Conservation (phyloP, 2,113 vertebrate genomes). For the Sinocyclocheilus anshuiensis region DNA sequence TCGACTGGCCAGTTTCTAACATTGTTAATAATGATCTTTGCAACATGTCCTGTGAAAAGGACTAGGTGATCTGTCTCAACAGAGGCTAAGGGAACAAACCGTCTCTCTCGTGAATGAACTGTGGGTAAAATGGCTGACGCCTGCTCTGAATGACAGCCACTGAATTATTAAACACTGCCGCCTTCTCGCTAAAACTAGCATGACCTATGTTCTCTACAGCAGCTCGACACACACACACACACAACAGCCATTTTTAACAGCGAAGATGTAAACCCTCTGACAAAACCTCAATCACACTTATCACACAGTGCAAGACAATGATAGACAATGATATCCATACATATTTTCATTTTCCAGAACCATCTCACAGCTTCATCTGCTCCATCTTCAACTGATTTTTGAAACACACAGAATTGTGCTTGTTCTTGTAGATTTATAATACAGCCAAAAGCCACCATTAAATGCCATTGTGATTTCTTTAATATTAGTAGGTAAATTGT, state of each 20-base stretch:
- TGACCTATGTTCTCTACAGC: slow-evolving; percentile 10
- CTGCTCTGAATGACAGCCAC: slow-evolving; percentile 40
- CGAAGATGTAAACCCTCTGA: neutral
- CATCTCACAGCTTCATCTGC: neutral
- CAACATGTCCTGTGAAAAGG: slow-evolving; percentile 2
- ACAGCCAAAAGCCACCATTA: neutral
- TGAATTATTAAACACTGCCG: slow-evolving; percentile 53
- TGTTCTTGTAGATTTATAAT: neutral
- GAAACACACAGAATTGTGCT: neutral
- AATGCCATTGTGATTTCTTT: neutral
- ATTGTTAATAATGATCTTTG: slow-evolving; percentile 6
- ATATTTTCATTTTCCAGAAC: neutral
- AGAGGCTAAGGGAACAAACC: slow-evolving; percentile 51
- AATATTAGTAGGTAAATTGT: neutral
- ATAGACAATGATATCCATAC: too few relatives aligned
- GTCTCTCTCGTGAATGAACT: slow-evolving; percentile 37
- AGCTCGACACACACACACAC: neutral
- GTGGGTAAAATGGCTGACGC: slow-evolving; percentile 56
- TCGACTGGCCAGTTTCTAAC: neutral
- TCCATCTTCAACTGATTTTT: neutral
- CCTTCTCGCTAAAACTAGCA: slow-evolving; percentile 14
- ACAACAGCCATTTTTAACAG: neutral
- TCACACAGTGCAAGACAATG: neutral
- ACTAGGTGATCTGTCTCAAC: slow-evolving; percentile 5
- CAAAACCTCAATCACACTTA: neutral